Evolutionary conservation across 2,888 invertebrate species (phyloP), one percentile per base, ranked within the genome.

Genomic region (Sylvicola cinctus): DNA sequence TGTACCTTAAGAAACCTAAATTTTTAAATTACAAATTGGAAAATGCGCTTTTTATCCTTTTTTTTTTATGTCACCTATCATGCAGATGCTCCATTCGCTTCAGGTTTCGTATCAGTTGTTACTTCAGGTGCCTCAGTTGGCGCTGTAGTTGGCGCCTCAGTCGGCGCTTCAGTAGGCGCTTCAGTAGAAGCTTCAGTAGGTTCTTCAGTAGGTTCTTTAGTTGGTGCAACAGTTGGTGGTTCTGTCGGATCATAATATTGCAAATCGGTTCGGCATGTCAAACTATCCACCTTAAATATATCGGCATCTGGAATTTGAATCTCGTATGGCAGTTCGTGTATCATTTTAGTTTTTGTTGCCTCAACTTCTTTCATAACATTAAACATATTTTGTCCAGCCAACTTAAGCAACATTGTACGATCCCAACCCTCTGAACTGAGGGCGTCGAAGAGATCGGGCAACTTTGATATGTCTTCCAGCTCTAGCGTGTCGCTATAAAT

Each of bases 381-480:
- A 23, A 64, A 45, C 3, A 65, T 49, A 46, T 65, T 65, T 29
- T 47, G 45, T 4, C 62, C 61, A 4, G 63, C 62, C 23, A 65
- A 45, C 44, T 63, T 62, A 40, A 55, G 53, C 14, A 65, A 47
- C 41, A 63, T 62, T 15, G 46, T 49, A 4, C 45, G 45, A 2
- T 51, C 54, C 65, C 65, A 65, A 31, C 11, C 16, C n/a, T 13
- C 32, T 7, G 3, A 7, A 6, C 16, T 32, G 16, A 7, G 6
- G 36, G 34, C 29, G 4, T 74, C 74, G 49, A 76, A 74, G 20
- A 76, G 58, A 7, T 68, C 60, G 2, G 76, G 75, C 47, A 74
- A 76, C 2, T 70, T 68, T 4, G 74, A 72, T 3, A 74, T 74
- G 47, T 76, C 74, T 52, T 76, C 72, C 36, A 79, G 55, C 52